Conservation (phyloP, 2,888 invertebrate genomes). For the Epirrhoe tristata region DNA sequence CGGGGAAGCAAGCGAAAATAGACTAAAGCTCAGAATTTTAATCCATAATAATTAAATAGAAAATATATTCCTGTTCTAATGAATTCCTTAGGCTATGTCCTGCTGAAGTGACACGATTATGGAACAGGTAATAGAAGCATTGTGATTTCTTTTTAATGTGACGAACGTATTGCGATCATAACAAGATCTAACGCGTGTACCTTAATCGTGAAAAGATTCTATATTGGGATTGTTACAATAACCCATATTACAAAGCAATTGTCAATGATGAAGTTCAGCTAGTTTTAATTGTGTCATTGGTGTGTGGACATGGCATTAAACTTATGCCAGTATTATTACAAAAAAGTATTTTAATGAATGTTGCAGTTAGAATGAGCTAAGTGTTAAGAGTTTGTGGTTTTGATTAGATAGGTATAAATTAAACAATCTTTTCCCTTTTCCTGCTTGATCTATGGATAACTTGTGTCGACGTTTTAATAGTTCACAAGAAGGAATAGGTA, state of each 20-base stretch:
- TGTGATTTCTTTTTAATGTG: neutral
- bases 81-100: constrained; percentile 44
- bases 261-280: neutral
- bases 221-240: too few relatives aligned
- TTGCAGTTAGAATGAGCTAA: constrained; percentile 55
- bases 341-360: constrained; percentile 62
- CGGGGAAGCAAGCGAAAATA: constrained; percentile 75
- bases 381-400: constrained; percentile 62
- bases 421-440: constrained; percentile 61
- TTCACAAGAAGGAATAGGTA: constrained; percentile 19
- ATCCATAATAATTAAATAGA: constrained; percentile 55
- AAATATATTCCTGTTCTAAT: constrained; percentile 64
- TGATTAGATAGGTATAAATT: constrained; percentile 63
- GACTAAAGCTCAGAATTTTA: constrained; percentile 60
- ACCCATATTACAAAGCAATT: too few relatives aligned
- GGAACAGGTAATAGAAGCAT: neutral
- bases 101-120: constrained; percentile 29
- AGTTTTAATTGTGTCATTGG: constrained; percentile 28
- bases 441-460: constrained; percentile 69
- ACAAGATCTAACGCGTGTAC: neutral
- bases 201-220: too few relatives aligned
- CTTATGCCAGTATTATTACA: constrained; percentile 71
- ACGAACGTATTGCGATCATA: neutral
- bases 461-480: constrained; percentile 57
- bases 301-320: constrained; percentile 49